Base-by-base conservation (phyloP, 2,888 invertebrate species). In the Digitonthophagus gazella region DNA sequence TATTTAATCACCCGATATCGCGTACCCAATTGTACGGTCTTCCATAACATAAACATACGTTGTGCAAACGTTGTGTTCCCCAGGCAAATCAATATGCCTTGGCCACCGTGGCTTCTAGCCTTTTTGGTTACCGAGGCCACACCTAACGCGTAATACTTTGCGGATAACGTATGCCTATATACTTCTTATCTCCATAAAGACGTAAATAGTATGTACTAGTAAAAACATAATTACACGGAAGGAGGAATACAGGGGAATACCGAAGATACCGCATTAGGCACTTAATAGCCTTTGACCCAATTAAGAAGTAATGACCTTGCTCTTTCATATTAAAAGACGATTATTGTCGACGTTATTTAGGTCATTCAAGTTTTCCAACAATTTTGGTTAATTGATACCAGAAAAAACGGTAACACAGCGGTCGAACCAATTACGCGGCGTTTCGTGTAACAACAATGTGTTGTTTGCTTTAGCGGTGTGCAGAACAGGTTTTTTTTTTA, bases 1-100 rank as follows among this genome's bases (percentile, higher is more conserved):
- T 61, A 18, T 61, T 61, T 61, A 61, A 61, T 61, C 18, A 19
- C 20, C 61, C 5, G 19, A 20, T 61, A 61, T 61, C 61, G 18
- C n/a, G 61, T 61, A 61, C 28, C 28, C 28, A 44, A 44, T 44
- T 44, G 28, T 44, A 44, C 28, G 28, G 28, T 44, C 11, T 44
- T 44, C 28, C 28, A 44, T 44, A 44, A 44, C 28, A 44, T 44
- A 44, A 44, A 44, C 28, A 44, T 44, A 44, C 28, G 28, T 44
- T 44, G 28, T 44, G 28, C 28, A 44, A 44, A 44, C 28, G 28
- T 44, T 44, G 8, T n/a, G n/a, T 44, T 44, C 28, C 28, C 11
- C 28, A 11, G 28, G 28, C 28, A 44, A 44, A 44, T 44, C 28
- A 44, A 44, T 44, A 44, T 44, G 28, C 28, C 28, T 44, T 44